Base-by-base conservation (phyloP, 1,140 invertebrate species). In the Macrobrachium nipponense region DNA sequence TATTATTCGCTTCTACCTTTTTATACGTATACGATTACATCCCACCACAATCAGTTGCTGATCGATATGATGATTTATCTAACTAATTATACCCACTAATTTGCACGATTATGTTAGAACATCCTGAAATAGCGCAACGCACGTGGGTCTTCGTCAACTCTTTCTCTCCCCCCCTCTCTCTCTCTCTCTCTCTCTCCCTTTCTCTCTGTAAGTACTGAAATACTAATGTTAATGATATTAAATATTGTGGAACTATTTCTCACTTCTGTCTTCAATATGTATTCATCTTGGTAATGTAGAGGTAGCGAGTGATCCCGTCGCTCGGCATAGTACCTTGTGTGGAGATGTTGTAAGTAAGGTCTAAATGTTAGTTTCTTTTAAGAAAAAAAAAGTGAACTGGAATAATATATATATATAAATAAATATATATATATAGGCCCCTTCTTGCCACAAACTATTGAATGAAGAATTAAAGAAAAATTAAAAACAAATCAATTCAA, bases 281-380 rank as follows among this genome's bases (percentile, higher is more conserved):
- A 86, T 80, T 86, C 73, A 86, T 86, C 83, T 86, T 86, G 84
- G 84, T 86, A 86, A 75, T 64, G 84, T 85, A 80, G 77, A 72
- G 76, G 36, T 80, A 86, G 82, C 60, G 82, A 85, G 84, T 86
- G 84, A 86, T 80, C 1, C 60, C 70, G 76, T 86, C 77, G 23
- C 60, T 86, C 77, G 60, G 84, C 80, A 80, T 80, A 86, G 84
- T 86, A 86, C 70, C 78, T 86, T 86, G 77, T 86, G 84, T 86
- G 84, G 84, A 72, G 64, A 86, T 86, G 84, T 86, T 80, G 58
- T 86, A 86, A 86, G 84, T 86, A 86, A 86, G 84, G 84, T 86
- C 51, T 86, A 86, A 79, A 86, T 86, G 84, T 86, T 86, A 86
- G 84, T 79, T 66, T 44, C 66, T 80, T 51, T 6, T 51, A 5